Conservation (phyloP, 2,113 vertebrate species). For the Scytalopus superciliaris region DNA sequence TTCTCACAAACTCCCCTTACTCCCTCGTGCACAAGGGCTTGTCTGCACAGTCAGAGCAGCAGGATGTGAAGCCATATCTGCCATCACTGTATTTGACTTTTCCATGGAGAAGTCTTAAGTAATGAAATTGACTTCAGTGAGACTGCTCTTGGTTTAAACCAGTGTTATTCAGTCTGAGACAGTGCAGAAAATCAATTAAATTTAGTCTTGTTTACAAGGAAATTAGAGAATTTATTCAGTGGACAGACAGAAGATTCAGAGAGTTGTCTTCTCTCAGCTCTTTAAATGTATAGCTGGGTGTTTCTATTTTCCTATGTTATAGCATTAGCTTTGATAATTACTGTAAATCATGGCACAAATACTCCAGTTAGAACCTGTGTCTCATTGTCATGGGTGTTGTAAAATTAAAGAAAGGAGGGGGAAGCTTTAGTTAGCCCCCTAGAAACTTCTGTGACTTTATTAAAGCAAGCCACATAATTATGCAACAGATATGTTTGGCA, state of each 20-base stretch:
- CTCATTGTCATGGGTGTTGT: not conserved
- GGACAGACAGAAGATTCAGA: too few relatives aligned
- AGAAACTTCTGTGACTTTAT: constrained; percentile 25
- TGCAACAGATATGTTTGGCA: not conserved
- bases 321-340: not conserved
- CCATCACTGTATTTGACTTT: not conserved
- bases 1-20: not conserved
- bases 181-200: not conserved
- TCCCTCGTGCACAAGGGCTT: not conserved
- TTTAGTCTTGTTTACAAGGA: not conserved
- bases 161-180: not conserved
- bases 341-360: not conserved
- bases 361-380: not conserved
- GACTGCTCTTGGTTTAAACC: not conserved
- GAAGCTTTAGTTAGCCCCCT: not conserved
- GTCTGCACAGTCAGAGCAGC: not conserved
- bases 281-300: not conserved
- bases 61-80: not conserved
- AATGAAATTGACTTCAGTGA: not conserved
- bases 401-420: not conserved
- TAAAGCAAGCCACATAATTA: constrained; percentile 24
- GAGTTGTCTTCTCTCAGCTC: not conserved
- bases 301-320: not conserved
- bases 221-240: not conserved
- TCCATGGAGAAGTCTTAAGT: not conserved